Evolutionary conservation across 2,888 invertebrate species (phyloP), one percentile per base, ranked within the genome.

Genomic region (Leucania comma): DNA sequence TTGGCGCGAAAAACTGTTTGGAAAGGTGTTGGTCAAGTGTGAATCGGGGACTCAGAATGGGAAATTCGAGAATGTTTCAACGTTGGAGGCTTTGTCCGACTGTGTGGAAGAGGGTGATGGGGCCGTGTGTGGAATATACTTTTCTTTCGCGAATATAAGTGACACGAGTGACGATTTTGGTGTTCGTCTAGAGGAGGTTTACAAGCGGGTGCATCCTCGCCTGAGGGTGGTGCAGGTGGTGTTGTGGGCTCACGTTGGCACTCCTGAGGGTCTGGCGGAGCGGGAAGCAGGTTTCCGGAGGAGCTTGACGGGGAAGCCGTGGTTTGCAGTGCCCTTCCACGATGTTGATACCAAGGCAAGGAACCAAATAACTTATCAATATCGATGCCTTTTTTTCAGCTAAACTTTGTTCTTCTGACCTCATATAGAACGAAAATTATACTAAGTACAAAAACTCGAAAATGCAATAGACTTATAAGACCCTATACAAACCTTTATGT

Each of bases 321-420:
- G 97, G 97, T 96, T 97, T 75, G 97, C 97, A 17, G 96, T 97
- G 73, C 97, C 97, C 0, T 97, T 97, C 90, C 96, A 97, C 75
- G 97, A 97, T 88, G 97, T 97, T 66, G 97, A 97, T 82, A 96
- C 97, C 29, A 97, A 97, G 97, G 97, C 97, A 90, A 93, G 90
- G 12, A 58, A 20, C 6, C 12, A 48, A 48, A 22, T 8, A 20
- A 38, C 22, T 50, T 24, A 51, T 2, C n/a, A 24, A 20, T 0
- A 6, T 6, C 6, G 4, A 6, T 20, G 8, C n/a, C 1, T 17
- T 2, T 20, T 66, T 67, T 50, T 38, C 42, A 53, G 58, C 1
- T 9, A 12, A 4, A 38, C 4, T 14, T 38, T 38, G 12, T 14
- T 14, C 38, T 38, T 38, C 14, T 38, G 1, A 4, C 38, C 38